Percentiles rank a stretch among this genome's conserved stretches.
phyloP scores from a whole-genome alignment of 2,113 vertebrate species.

The Tragelaphus strepsiceros region DNA sequence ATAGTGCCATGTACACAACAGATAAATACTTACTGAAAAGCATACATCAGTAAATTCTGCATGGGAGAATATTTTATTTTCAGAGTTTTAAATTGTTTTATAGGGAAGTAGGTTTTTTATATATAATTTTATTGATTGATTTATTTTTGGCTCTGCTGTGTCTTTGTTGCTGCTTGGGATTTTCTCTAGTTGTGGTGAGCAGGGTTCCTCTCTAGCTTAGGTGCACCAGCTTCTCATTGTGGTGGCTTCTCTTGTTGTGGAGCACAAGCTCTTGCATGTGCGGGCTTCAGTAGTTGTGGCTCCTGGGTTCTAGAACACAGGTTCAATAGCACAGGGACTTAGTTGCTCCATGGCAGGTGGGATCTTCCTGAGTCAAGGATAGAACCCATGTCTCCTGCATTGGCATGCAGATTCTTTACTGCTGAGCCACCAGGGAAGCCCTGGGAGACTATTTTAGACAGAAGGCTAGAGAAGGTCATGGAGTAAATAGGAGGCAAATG shows the following conservation, averaged over 20 bases:
- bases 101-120: not conserved
- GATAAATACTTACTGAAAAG: not conserved
- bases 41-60: not conserved
- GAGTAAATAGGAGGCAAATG: not conserved
- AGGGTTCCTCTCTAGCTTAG: not conserved
- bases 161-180: not conserved
- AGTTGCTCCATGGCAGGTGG: not conserved
- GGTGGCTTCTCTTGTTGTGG: not conserved
- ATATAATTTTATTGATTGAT: not conserved
- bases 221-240: not conserved
- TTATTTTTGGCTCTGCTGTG: not conserved
- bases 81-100: not conserved
- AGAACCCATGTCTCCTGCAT: not conserved
- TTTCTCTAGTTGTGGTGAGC: not conserved
- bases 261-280: not conserved
- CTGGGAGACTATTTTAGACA: not conserved
- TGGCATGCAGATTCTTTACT: not conserved
- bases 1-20: not conserved
- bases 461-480: not conserved
- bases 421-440: not conserved
- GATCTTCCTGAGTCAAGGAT: not conserved
- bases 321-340: not conserved
- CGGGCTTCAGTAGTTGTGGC: accelerated
- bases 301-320: not conserved
- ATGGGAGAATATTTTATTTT: not conserved